Percentiles rank a stretch among this genome's conserved stretches.
These are phyloP conservation scores for Pterocles gutturalis DNA, from an alignment of 2,113 vertebrate genomes.

Conservation along the genomic window DNA sequence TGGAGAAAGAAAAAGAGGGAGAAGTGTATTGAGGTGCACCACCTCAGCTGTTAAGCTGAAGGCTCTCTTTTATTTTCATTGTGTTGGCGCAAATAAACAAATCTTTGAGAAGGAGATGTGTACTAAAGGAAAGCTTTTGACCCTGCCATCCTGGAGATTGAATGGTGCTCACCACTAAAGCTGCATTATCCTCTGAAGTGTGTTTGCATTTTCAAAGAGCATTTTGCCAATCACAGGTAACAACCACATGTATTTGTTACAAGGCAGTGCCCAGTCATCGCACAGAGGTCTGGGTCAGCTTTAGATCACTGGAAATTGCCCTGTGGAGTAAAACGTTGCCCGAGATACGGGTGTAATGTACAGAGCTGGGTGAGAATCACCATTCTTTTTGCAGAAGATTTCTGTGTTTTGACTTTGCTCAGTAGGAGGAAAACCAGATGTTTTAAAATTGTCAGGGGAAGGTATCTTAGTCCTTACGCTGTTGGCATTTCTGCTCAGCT, in stretches of 20 bases:
- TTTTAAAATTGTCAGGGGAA: not conserved
- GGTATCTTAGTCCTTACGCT: not conserved
- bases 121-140: not conserved
- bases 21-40: not conserved
- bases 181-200: not conserved
- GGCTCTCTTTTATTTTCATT: not conserved
- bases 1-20: not conserved
- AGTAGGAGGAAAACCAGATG: not conserved
- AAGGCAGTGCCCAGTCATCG: not conserved
- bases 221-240: not conserved
- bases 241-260: not conserved
- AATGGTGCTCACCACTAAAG: not conserved
- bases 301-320: not conserved
- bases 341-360: not conserved
- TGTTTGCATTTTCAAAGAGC: not conserved
- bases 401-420: not conserved
- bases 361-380: not conserved
- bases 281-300: not conserved
- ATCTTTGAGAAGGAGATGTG: not conserved
- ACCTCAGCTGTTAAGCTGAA: not conserved
- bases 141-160: not conserved
- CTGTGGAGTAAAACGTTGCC: not conserved
- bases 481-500: not conserved
- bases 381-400: not conserved
- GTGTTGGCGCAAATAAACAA: not conserved